These are phyloP conservation scores for Drosophila melanica DNA, from an alignment of 1,140 invertebrate genomes.

Conservation along the genomic window DNA sequence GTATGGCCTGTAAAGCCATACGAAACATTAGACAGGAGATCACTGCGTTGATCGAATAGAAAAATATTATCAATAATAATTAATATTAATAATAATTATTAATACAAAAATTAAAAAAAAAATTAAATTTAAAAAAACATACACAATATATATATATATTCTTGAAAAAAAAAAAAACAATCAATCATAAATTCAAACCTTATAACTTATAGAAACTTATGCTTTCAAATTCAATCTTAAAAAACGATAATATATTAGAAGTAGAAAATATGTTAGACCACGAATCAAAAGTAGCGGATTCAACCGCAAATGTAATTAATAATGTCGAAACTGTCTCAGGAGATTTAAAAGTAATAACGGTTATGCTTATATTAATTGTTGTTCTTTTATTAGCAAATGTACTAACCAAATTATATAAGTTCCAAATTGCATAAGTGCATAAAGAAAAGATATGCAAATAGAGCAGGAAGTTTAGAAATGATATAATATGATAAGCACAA, in stretches of 20 bases:
- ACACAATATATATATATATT: too few species aligned
- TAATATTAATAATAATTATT: too few species aligned
- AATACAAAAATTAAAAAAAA: too few species aligned
- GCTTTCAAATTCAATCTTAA: background rate
- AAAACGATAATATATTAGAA: background rate
- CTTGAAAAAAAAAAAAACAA: too few species aligned
- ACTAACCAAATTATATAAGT: constrained; percentile 27
- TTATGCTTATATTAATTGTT: constrained; percentile 23
- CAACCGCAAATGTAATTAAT: too few species aligned
- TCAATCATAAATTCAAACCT: too few species aligned
- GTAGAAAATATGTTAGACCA: constrained; percentile 21
- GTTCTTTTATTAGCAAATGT: constrained; percentile 25
- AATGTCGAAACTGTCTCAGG: background rate
- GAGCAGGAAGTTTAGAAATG: constrained; percentile 22
- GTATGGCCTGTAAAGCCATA: constrained; percentile 3
- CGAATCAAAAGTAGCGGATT: too few species aligned
- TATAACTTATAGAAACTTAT: too few species aligned
- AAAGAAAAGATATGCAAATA: constrained; percentile 13
- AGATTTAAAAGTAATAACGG: constrained; percentile 22
- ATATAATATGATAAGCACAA: constrained; percentile 15
- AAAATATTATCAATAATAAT: too few species aligned
- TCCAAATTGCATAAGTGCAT: constrained; percentile 22
- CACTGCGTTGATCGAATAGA: background rate
- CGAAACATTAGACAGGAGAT: constrained; percentile 2
- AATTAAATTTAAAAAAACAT: too few species aligned